Evolutionary conservation across 2,888 invertebrate genomes (phyloP), one percentile per base, ranked within the genome.

Genomic region (Sipha maydis): DNA sequence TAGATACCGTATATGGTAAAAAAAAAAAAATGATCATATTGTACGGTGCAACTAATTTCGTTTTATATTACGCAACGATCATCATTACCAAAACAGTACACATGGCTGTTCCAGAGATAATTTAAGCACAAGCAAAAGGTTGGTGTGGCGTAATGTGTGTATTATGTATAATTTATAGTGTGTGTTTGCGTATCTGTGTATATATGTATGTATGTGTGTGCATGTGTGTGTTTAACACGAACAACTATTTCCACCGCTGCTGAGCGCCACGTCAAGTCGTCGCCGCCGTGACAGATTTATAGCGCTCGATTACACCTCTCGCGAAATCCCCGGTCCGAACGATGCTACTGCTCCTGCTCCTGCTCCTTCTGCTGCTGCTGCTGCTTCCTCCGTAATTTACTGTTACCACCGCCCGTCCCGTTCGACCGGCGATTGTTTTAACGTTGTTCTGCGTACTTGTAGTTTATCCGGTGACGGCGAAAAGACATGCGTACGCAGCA

Each of bases 301-400:
- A 34, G 83, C 5, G 28, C 75, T 75, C 56, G 83, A 84, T 75
- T 84, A 84, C 75, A 84, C 83, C 83, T 84, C 54, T 11, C 71
- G 38, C 25, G 11, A 71, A n/a, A 73, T 83, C 75, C 83, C 83
- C 73, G 31, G 75, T 48, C 54, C 31, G 31, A 73, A 48, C 31
- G 83, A 75, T 19, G 28, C 34, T 9, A 41, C 34, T 31, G 71
- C 25, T 73, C 34, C 14, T n/a, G 34, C 31, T 34, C n/a, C 2
- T 34, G 2, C 34, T 34, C 34, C 34, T 34, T 4, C 34, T 34
- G 2, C 34, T 34, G 34, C 34, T 34, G 4, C 34, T 34, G 34
- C 34, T 34, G 34, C 4, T 34, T 34, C n/a, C 48, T 31, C 69
- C 8, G 38, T 83, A 69, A 73, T 83, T 73, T 71, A 83, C 54